Percentiles rank a stretch among this genome's conserved stretches.
Evolutionary conservation across 2,113 vertebrate species (phyloP).

Genomic region (Oreotragus oreotragus): DNA sequence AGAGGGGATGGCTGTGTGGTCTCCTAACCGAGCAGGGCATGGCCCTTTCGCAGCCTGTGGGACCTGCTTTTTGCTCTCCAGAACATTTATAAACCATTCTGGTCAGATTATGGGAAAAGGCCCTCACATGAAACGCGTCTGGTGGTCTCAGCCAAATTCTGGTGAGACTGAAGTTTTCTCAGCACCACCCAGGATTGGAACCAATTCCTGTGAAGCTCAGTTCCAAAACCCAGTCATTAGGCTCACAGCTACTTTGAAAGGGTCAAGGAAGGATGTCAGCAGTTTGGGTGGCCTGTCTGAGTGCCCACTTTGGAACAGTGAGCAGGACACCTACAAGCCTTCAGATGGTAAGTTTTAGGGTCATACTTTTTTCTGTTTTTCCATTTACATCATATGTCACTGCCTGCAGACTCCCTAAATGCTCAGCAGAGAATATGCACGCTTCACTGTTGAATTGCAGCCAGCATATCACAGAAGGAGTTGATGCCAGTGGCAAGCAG

Average conservation of each 20-base stretch:
- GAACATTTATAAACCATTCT: slow-evolving; percentile 78
- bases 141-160: slow-evolving; percentile 81
- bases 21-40: slow-evolving; percentile 53
- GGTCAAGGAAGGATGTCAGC: slow-evolving; percentile 74
- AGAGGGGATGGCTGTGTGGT: slow-evolving; percentile 79
- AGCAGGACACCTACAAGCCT: slow-evolving; percentile 55
- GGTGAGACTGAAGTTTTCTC: slow-evolving; percentile 69
- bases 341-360: not conserved
- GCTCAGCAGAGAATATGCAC: not conserved
- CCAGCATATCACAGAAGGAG: not conserved
- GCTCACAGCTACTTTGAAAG: slow-evolving; percentile 59
- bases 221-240: slow-evolving; percentile 77
- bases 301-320: not conserved
- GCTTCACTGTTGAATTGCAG: not conserved
- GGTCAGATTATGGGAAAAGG: slow-evolving; percentile 80
- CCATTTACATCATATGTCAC: not conserved
- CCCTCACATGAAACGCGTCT: slow-evolving; percentile 82
- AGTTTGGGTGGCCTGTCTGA: slow-evolving; percentile 78
- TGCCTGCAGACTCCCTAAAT: not conserved
- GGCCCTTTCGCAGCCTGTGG: slow-evolving; percentile 75
- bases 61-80: slow-evolving; percentile 73
- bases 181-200: slow-evolving; percentile 80
- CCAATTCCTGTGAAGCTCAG: slow-evolving; percentile 75
- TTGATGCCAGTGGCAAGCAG: not conserved
- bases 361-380: not conserved